Conservation (phyloP, 2,888 invertebrate species). For the Caenorhabditis sulstoni region DNA sequence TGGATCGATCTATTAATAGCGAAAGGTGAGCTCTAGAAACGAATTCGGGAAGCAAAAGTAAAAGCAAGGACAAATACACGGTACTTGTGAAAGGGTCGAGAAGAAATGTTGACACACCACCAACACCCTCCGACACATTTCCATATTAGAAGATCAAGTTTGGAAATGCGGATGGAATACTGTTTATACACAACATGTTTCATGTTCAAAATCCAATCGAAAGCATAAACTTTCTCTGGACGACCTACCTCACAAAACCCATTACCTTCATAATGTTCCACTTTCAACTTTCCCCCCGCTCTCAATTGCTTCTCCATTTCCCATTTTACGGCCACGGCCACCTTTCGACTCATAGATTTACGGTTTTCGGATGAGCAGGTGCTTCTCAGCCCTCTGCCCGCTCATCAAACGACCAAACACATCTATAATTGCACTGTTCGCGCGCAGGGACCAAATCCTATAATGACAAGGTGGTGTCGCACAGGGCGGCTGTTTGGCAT, state of each 20-base stretch:
- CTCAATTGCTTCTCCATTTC: conserved; percentile 10
- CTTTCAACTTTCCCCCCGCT: background rate
- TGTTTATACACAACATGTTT: too few relatives aligned
- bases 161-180: too few relatives aligned
- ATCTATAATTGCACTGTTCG: conserved; percentile 52
- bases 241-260: conserved; percentile 8
- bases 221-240: background rate
- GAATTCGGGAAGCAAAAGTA: conserved; percentile 16
- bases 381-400: conserved; percentile 4
- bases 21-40: conserved; percentile 2
- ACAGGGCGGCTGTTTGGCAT: conserved; percentile 28
- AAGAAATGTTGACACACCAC: conserved; percentile 34
- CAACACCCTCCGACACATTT: conserved; percentile 29
- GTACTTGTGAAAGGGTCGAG: conserved; percentile 17
- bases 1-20: too few relatives aligned
- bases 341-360: conserved; percentile 41
- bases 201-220: background rate
- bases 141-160: conserved; percentile 29
- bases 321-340: background rate
- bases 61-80: conserved; percentile 40
- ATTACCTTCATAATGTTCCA: conserved; percentile 37
- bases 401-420: background rate
- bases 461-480: conserved; percentile 51
- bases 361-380: conserved; percentile 36
- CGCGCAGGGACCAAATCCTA: conserved; percentile 35